Evolutionary conservation across 2,888 invertebrate genomes (phyloP).

Genomic region (Ptilodon capucinus): DNA sequence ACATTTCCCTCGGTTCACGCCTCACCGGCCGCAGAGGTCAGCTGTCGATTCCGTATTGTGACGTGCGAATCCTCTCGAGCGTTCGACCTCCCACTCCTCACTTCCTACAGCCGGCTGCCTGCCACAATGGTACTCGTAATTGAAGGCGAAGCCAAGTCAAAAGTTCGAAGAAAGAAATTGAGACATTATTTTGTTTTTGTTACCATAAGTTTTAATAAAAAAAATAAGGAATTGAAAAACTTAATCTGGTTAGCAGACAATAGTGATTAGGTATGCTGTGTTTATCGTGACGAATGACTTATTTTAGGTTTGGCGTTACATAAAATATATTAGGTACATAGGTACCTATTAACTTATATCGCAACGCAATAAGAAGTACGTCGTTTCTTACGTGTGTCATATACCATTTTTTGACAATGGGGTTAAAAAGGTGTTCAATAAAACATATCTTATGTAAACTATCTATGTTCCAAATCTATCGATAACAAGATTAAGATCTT

Average conservation of each 20-base stretch:
- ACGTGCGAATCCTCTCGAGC: conserved; percentile 46
- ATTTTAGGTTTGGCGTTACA: background rate
- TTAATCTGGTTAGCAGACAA: background rate
- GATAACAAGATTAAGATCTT: no score
- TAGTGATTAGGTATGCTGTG: background rate
- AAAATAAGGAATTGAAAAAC: background rate
- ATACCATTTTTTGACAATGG: no score
- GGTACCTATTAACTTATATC: no score
- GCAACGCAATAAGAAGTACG: no score
- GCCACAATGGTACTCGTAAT: background rate
- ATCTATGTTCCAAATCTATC: no score
- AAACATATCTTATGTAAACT: no score
- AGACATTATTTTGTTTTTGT: background rate
- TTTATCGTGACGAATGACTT: background rate
- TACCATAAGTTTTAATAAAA: background rate
- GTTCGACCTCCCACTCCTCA: conserved; percentile 31
- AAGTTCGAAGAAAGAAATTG: background rate
- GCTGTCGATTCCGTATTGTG: conserved; percentile 54
- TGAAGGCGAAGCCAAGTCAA: background rate
- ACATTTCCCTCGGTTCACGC: conserved; percentile 34
- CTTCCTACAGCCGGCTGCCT: conserved; percentile 50
- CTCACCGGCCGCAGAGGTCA: conserved; percentile 39
- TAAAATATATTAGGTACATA: background rate
- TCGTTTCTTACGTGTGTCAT: no score
- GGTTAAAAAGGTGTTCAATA: no score